Evolutionary conservation across 2,113 vertebrate species (phyloP).

Genomic region (Perca schrenkii): DNA sequence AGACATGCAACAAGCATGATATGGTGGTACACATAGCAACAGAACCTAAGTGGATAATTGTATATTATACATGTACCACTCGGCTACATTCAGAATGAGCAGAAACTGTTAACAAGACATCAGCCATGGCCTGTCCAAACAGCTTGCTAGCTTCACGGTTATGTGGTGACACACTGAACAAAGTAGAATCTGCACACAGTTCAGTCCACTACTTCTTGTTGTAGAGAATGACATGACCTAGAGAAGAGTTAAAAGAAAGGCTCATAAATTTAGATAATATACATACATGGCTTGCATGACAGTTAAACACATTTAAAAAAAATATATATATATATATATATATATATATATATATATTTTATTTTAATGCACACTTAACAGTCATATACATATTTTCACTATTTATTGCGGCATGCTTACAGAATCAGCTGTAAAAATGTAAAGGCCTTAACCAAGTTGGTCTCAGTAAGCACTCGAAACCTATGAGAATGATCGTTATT

Average conservation of each 20-base stretch:
- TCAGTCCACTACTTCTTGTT: background rate
- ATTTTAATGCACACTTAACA: background rate
- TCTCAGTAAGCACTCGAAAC: background rate
- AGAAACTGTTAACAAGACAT: background rate
- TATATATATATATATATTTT: too few species aligned
- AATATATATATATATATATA: too few species aligned
- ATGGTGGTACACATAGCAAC: background rate
- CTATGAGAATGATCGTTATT: background rate
- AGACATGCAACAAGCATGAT: background rate
- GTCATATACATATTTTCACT: background rate
- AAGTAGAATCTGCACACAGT: background rate
- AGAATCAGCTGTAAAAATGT: background rate
- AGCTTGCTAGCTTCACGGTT: background rate
- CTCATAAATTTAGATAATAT: background rate
- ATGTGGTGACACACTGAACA: background rate
- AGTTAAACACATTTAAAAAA: too few species aligned
- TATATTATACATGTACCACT: background rate
- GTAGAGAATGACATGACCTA: too few species aligned
- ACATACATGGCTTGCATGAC: background rate
- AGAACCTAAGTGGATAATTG: too few species aligned
- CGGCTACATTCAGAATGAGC: background rate
- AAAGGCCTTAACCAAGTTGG: background rate
- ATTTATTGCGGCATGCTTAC: background rate
- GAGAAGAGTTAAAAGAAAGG: too few species aligned
- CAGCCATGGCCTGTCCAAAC: too few species aligned